phyloP scores from a whole-genome alignment of 2,113 vertebrate species.

The Chlamydotis undulata region DNA sequence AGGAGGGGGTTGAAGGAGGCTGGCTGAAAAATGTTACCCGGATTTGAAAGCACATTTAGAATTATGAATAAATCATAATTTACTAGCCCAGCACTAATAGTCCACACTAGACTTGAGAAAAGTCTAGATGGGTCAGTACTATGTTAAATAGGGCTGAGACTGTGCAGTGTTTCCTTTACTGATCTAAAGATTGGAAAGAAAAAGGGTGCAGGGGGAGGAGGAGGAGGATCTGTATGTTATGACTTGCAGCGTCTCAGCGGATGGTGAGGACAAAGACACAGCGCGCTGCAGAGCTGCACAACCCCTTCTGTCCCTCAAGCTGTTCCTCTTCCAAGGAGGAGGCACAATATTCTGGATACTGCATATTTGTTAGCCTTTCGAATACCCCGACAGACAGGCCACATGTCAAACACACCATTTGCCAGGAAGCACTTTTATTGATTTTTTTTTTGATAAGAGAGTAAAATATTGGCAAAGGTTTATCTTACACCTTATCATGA shows the following conservation, averaged over 20 bases:
- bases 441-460: slow-evolving; percentile 36
- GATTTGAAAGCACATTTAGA: background rate
- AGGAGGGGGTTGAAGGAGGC: background rate
- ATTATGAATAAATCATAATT: background rate
- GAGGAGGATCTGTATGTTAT: background rate
- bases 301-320: background rate
- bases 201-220: background rate
- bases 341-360: background rate
- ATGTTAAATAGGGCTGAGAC: background rate
- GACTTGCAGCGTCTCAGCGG: background rate
- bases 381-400: background rate
- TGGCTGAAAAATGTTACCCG: background rate
- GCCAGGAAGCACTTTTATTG: slow-evolving; percentile 45
- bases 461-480: slow-evolving; percentile 52
- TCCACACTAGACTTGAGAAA: background rate
- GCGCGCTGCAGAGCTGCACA: background rate
- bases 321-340: background rate
- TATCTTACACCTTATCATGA: background rate
- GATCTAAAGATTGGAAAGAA: background rate
- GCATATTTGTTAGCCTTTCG: background rate
- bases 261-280: background rate
- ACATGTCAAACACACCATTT: slow-evolving; percentile 31
- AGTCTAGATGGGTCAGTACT: background rate
- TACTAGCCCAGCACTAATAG: background rate
- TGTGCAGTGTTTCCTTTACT: background rate